These are phyloP conservation scores for Oncorhynchus keta DNA, from an alignment of 2,113 vertebrate genomes.

Conservation along the genomic window DNA sequence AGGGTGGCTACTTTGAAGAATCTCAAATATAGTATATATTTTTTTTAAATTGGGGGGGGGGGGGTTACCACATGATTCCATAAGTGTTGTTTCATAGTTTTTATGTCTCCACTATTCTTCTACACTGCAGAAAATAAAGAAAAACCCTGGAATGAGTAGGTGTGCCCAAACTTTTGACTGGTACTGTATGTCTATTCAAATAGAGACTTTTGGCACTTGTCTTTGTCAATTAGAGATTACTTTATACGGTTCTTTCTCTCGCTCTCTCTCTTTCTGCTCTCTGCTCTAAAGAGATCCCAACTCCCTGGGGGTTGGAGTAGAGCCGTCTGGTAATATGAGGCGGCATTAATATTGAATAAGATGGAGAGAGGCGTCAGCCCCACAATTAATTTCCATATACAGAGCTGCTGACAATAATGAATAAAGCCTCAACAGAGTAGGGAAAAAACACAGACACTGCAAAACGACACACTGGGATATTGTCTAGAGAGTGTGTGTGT, in stretches of 20 bases:
- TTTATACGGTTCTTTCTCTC: conserved; percentile 24
- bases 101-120: not conserved
- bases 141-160: no score
- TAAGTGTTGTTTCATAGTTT: no score
- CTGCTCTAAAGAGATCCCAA: conserved; percentile 26
- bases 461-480: conserved; percentile 39
- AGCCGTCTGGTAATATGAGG: conserved; percentile 62
- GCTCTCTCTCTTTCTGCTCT: not conserved
- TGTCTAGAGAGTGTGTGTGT: not conserved
- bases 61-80: no score
- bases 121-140: conserved; percentile 1
- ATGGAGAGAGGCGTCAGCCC: conserved; percentile 40
- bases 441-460: conserved; percentile 4
- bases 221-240: conserved; percentile 43
- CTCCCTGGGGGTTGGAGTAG: conserved; percentile 30
- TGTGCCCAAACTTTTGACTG: no score
- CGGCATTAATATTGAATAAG: conserved; percentile 64
- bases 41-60: no score
- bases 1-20: no score
- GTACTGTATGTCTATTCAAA: conserved; percentile 18
- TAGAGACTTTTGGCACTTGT: conserved; percentile 41
- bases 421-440: conserved; percentile 23
- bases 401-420: conserved; percentile 37
- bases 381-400: conserved; percentile 57
- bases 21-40: no score